These are phyloP conservation scores for Seriola quinqueradiata DNA, from an alignment of 2,113 vertebrate genomes.

Conservation along the genomic window DNA sequence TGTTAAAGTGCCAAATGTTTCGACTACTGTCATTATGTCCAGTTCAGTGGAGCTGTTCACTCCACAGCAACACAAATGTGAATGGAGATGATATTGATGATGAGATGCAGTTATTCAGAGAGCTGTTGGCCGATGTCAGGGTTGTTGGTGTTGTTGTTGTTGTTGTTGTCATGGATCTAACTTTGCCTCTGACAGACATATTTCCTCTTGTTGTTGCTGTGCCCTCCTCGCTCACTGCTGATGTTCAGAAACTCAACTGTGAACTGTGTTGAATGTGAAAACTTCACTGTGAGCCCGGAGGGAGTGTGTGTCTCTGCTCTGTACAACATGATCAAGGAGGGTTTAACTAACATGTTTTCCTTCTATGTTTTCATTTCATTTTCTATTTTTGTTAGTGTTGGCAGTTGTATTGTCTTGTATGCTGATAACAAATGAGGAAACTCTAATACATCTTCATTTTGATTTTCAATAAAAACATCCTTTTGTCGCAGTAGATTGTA, in stretches of 20 bases:
- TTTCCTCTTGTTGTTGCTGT: not conserved
- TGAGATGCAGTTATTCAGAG: not conserved
- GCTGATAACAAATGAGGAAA: not conserved
- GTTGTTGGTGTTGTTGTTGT: too few species aligned
- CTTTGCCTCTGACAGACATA: not conserved
- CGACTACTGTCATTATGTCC: conserved; percentile 14
- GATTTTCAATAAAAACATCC: conserved; percentile 9
- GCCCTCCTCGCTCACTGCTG: not conserved
- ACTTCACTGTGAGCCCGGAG: not conserved
- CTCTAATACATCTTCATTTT: conserved; percentile 4
- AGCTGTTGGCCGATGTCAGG: not conserved
- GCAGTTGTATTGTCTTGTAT: conserved; percentile 1
- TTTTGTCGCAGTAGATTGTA: not conserved
- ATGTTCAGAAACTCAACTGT: not conserved
- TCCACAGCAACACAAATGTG: conserved; percentile 11
- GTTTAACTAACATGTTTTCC: not conserved
- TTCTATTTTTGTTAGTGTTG: not conserved
- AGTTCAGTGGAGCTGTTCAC: not conserved
- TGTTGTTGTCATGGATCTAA: not conserved
- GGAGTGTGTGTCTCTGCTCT: not conserved
- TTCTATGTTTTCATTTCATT: conserved; percentile 6
- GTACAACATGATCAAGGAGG: not conserved
- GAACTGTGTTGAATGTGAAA: not conserved
- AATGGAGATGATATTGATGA: conserved; percentile 1
- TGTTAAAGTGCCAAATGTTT: conserved; percentile 27